Evolutionary conservation across 2,888 invertebrate species (phyloP).

Genomic region (Scotopteryx bipunctaria): DNA sequence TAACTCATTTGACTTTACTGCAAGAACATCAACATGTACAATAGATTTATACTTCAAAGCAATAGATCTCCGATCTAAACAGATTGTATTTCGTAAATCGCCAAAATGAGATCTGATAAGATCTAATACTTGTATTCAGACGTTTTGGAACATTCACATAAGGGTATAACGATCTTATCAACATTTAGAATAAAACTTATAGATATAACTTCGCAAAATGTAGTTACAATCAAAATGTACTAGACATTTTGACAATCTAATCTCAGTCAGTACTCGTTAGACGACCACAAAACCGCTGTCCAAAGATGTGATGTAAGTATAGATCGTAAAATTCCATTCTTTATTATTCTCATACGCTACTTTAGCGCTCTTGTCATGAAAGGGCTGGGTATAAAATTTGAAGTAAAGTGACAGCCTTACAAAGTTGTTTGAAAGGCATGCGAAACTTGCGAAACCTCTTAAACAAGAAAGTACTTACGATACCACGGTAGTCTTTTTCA

Average conservation of each 20-base stretch:
- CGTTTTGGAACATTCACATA: conserved; percentile 6
- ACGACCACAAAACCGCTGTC: neutral
- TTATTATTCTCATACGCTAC: conserved; percentile 1
- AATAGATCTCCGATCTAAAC: no score
- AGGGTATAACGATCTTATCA: conserved; percentile 11
- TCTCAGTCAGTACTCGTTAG: neutral
- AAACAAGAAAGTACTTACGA: neutral
- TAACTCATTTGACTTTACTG: no score
- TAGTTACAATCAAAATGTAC: neutral
- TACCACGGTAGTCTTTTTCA: neutral
- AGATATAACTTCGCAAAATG: neutral
- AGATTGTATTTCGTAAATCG: no score
- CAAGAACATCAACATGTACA: no score
- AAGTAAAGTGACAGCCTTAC: conserved; percentile 8
- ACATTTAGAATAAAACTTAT: conserved; percentile 14
- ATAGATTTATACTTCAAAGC: no score
- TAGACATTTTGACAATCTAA: neutral
- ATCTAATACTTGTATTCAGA: no score
- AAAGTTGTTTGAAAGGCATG: conserved; percentile 6
- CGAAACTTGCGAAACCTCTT: conserved; percentile 12
- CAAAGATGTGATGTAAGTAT: neutral
- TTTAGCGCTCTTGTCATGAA: neutral
- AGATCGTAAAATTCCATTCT: neutral
- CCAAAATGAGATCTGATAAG: no score
- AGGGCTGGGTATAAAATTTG: conserved; percentile 5